phyloP scores from a whole-genome alignment of 2,888 invertebrate genomes.

The Lasius platythorax region DNA sequence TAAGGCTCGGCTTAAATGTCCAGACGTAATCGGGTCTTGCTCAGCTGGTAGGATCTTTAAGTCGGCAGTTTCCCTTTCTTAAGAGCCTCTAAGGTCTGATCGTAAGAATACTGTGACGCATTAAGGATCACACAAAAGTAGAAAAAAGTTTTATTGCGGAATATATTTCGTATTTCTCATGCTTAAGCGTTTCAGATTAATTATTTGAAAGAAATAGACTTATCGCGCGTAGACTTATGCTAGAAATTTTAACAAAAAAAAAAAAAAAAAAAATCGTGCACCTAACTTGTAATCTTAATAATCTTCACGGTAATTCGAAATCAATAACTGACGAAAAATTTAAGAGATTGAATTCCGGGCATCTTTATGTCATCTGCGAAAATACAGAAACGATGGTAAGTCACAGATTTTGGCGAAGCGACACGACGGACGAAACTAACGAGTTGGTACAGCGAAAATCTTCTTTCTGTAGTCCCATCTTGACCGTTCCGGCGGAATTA shows the following conservation, averaged over 20 bases:
- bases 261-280: neutral
- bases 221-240: neutral
- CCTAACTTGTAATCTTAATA: neutral
- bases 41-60: slow-evolving; percentile 37
- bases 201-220: neutral
- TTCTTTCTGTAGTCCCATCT: neutral
- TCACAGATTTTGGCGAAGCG: neutral
- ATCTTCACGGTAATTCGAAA: neutral
- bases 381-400: neutral
- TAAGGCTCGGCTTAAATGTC: slow-evolving; percentile 64
- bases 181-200: neutral
- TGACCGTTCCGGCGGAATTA: slow-evolving; percentile 29
- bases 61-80: slow-evolving; percentile 17
- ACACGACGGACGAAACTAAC: slow-evolving; percentile 5
- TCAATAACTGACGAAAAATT: neutral
- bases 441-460: slow-evolving; percentile 2
- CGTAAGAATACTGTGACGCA: neutral
- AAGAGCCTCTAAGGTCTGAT: slow-evolving; percentile 30
- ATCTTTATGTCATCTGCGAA: neutral
- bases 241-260: neutral
- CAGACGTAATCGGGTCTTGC: slow-evolving; percentile 49
- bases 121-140: slow-evolving; percentile 1
- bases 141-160: slow-evolving; percentile 6
- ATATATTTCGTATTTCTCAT: neutral
- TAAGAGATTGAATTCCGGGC: neutral